Base-by-base conservation (phyloP, 2,113 vertebrate genomes). In the Pelusios castaneus region DNA sequence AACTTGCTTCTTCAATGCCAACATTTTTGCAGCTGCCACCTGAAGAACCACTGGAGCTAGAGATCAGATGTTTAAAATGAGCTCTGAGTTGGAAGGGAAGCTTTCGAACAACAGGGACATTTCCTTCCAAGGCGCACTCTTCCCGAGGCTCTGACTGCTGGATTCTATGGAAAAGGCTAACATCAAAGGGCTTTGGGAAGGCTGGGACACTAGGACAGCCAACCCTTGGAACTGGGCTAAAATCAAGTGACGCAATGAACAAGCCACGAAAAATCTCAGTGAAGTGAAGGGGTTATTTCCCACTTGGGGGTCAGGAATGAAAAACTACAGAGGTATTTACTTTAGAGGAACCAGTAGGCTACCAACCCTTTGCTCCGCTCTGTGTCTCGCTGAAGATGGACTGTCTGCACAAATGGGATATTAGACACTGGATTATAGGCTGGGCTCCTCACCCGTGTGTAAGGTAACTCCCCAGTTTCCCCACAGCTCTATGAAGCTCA, bases 181-280 rank as follows among this genome's bases (percentile, higher is more conserved):
- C 21, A n/a, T 10, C 17, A 9, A 19, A 67, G n/a, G 49, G 0
- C 24, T 47, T 52, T 34, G 82, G 45, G 81, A 91, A 82, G 41
- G 29, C 9, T 0, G 34, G 0, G 0, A 78, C 10, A 0, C 0
- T 56, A 41, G 92, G 79, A 14, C 4, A 2, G 52, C 82, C 76
- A 73, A n/a, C 9, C 2, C 10, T 14, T 0, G 3, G 1, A 70
- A 76, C 0, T 19, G 16, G 3, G 17, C 83, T 70, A 54, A 47
- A 79, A 84, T 38, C 11, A 77, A 73, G 21, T 4, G 27, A 14
- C 43, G 81, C 2, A 38, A 80, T 38, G 34, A 87, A 45, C 63
- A 22, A 21, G 19, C 63, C n/a, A 5, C 2, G 63, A 70, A n/a
- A 63, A 63, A 63, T n/a, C 60, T 63, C 34, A n/a, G 63, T 10